phyloP scores from a whole-genome alignment of 1,140 invertebrate species.

The Limonius californicus region DNA sequence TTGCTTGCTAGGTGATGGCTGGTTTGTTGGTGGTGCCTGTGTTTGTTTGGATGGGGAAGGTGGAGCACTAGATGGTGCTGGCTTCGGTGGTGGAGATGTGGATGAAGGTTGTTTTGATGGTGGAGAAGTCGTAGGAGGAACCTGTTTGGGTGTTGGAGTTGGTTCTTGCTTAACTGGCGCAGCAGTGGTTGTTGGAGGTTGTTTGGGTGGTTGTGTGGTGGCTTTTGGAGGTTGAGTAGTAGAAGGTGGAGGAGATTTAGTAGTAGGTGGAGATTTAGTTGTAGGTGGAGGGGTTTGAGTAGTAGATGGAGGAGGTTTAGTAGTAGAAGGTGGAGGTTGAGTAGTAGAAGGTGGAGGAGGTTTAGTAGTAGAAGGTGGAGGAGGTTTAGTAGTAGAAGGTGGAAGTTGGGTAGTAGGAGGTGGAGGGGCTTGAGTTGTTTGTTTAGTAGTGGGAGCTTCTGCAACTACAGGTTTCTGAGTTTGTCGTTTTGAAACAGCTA shows the following conservation, averaged over 20 bases:
- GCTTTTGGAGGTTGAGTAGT: constrained; percentile 1
- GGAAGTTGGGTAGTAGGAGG: constrained; percentile 18
- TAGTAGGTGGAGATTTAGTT: constrained; percentile 28
- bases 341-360: constrained; percentile 23
- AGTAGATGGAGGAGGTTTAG: constrained; percentile 23
- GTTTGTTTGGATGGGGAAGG: background rate
- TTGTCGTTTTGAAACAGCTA: constrained; percentile 30
- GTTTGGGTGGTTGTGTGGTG: constrained; percentile 21
- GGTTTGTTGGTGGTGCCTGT: background rate
- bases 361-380: constrained; percentile 27
- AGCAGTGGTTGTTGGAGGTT: constrained; percentile 20
- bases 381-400: constrained; percentile 10
- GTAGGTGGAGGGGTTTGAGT: constrained; percentile 17
- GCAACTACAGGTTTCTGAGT: constrained; percentile 30
- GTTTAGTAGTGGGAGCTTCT: constrained; percentile 23
- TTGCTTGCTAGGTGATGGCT: background rate
- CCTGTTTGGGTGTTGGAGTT: background rate
- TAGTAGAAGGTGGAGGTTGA: too few relatives aligned
- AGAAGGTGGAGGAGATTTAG: constrained; percentile 16
- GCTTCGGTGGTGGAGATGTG: constrained; percentile 9
- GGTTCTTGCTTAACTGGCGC: constrained; percentile 13
- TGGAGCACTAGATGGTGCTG: background rate
- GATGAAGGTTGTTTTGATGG: background rate
- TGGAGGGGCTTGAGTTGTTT: constrained; percentile 31
- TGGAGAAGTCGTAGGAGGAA: background rate